These are phyloP conservation scores for Battus philenor DNA, from an alignment of 1,140 invertebrate genomes.

Conservation along the genomic window DNA sequence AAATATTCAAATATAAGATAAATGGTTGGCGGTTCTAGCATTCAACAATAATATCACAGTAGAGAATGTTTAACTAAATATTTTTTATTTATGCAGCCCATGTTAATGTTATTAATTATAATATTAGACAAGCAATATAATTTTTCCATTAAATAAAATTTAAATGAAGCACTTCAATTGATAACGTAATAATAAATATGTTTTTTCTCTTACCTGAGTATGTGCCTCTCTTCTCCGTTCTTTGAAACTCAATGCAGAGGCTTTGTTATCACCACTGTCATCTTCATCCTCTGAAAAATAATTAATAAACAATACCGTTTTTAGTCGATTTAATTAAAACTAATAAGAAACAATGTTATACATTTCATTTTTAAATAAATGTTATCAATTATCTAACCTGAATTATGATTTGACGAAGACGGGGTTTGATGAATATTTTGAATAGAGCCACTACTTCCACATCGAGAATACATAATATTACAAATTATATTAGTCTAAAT, in stretches of 20 bases:
- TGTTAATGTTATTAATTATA: too few relatives aligned
- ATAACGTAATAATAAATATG: too few relatives aligned
- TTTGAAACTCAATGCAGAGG: conserved; percentile 91
- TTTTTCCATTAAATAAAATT: too few relatives aligned
- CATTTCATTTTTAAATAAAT: too few relatives aligned
- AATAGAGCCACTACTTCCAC: conserved; percentile 89
- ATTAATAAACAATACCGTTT: conserved; percentile 1
- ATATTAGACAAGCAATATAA: too few relatives aligned
- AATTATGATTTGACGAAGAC: conserved; percentile 90
- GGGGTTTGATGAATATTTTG: conserved; percentile 80
- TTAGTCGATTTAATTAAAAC: conserved; percentile 2
- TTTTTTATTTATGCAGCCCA: too few relatives aligned
- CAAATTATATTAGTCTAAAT: not conserved
- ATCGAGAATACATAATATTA: conserved; percentile 82
- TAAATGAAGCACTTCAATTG: too few relatives aligned
- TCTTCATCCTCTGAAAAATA: conserved; percentile 89
- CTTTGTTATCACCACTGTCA: conserved; percentile 84
- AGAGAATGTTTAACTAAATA: too few relatives aligned
- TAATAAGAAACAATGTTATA: not conserved
- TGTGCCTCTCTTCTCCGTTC: conserved; percentile 95
- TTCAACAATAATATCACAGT: too few relatives aligned
- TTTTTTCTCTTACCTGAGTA: conserved; percentile 88
- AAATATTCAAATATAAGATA: too few relatives aligned
- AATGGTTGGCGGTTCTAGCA: too few relatives aligned
- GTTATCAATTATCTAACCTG: conserved; percentile 78